A percentile compares a stretch with the other conserved stretches of the same genome.
Evolutionary conservation across 2,797 vertebrate genomes (phyloP).

Genomic region (Rhynchonycteris naso): DNA sequence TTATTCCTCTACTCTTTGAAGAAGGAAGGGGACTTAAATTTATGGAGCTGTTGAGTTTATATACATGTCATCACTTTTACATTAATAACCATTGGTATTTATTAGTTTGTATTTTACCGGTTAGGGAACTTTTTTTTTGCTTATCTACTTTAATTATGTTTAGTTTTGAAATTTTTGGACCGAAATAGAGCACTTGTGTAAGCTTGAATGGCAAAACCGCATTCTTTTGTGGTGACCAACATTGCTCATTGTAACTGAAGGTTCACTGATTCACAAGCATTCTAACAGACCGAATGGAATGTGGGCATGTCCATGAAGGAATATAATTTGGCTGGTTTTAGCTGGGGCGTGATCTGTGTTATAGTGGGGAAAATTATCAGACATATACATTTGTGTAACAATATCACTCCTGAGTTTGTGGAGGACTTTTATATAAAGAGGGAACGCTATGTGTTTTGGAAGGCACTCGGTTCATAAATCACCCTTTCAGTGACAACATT

Average conservation of each 20-base stretch:
- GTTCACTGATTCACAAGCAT: slow-evolving; percentile 69
- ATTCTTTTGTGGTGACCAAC: slow-evolving; percentile 63
- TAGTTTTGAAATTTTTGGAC: slow-evolving; percentile 32
- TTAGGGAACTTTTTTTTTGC: background rate
- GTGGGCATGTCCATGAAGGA: slow-evolving; percentile 62
- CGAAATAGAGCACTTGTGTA: slow-evolving; percentile 43
- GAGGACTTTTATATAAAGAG: background rate
- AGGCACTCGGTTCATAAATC: slow-evolving; percentile 40
- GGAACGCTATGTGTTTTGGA: background rate
- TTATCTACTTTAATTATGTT: background rate
- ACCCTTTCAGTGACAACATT: background rate
- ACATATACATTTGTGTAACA: background rate
- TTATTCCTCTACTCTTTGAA: background rate
- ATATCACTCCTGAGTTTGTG: slow-evolving; percentile 12
- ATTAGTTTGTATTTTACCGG: slow-evolving; percentile 38
- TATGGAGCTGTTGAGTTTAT: background rate
- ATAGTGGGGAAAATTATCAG: background rate
- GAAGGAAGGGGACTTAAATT: slow-evolving; percentile 5
- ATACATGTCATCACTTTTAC: slow-evolving; percentile 14
- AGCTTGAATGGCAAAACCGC: slow-evolving; percentile 64
- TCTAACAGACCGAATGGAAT: slow-evolving; percentile 82
- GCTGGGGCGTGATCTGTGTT: background rate
- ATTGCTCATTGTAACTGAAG: slow-evolving; percentile 79
- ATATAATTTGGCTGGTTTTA: slow-evolving; percentile 26
- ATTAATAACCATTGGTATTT: slow-evolving; percentile 19